A percentile compares a stretch with the other conserved stretches of the same genome.
Conservation (phyloP, 2,113 vertebrate genomes). For the Mungos mungo region DNA sequence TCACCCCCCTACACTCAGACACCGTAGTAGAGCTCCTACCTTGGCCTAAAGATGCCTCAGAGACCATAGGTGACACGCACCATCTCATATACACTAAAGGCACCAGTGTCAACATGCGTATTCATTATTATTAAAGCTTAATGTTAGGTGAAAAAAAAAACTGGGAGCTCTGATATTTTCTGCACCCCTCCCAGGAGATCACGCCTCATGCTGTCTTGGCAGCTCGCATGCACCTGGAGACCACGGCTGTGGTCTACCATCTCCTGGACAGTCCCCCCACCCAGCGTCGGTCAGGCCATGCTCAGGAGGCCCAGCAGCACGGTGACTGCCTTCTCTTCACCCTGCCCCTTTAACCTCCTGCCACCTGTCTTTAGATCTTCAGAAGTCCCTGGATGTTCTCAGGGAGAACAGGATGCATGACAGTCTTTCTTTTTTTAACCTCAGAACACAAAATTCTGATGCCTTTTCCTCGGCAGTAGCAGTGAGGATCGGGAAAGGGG, state of each 20-base stretch:
- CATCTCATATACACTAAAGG: neutral
- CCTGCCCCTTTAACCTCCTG: neutral
- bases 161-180: neutral
- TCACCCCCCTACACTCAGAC: neutral
- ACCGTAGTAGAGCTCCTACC: neutral
- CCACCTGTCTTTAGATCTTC: neutral
- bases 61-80: neutral
- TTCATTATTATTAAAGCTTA: neutral
- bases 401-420: neutral
- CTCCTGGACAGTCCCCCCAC: neutral
- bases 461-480: neutral
- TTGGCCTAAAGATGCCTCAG: neutral
- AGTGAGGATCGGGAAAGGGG: neutral
- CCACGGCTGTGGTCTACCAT: no score
- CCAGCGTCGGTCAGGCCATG: fast-evolving
- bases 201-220: neutral
- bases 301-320: neutral
- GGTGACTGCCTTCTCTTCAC: neutral
- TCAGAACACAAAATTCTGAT: neutral
- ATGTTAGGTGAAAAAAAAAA: neutral
- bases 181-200: neutral
- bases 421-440: neutral
- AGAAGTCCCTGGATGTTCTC: neutral
- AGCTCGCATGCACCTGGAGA: neutral
- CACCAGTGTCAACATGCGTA: neutral